Conservation (phyloP, 2,888 invertebrate genomes). For the Anoncus sp. region DNA sequence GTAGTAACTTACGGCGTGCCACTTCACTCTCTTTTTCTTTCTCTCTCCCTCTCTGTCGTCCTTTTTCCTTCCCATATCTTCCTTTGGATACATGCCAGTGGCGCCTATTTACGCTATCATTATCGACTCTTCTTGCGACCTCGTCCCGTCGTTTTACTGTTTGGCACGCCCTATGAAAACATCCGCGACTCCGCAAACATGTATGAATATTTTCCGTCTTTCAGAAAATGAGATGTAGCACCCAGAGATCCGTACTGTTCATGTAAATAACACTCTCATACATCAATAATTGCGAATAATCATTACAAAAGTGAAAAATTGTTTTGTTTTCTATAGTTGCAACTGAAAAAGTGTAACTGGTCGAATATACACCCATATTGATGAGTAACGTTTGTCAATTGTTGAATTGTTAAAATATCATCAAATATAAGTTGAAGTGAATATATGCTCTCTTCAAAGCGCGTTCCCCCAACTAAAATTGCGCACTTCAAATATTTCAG, state of each 20-base stretch:
- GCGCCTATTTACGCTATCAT: constrained; percentile 47
- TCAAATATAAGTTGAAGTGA: too few relatives aligned
- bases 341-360: too few relatives aligned
- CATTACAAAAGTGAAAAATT: neutral
- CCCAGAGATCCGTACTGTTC: neutral
- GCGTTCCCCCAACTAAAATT: too few relatives aligned
- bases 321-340: too few relatives aligned
- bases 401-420: too few relatives aligned
- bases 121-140: constrained; percentile 45
- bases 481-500: too few relatives aligned
- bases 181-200: neutral
- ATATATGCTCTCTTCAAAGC: too few relatives aligned
- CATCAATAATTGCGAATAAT: neutral
- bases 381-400: too few relatives aligned
- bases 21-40: neutral
- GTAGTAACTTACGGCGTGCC: constrained; percentile 20
- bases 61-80: constrained; percentile 14
- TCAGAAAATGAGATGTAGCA: neutral
- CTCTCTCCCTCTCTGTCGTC: neutral
- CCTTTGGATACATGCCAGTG: constrained; percentile 47
- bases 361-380: too few relatives aligned
- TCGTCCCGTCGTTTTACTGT: constrained; percentile 8
- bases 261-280: neutral
- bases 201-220: neutral
- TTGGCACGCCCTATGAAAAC: constrained; percentile 9